These are phyloP conservation scores for Charaxes varanes DNA, from an alignment of 1,140 invertebrate species.

Conservation along the genomic window DNA sequence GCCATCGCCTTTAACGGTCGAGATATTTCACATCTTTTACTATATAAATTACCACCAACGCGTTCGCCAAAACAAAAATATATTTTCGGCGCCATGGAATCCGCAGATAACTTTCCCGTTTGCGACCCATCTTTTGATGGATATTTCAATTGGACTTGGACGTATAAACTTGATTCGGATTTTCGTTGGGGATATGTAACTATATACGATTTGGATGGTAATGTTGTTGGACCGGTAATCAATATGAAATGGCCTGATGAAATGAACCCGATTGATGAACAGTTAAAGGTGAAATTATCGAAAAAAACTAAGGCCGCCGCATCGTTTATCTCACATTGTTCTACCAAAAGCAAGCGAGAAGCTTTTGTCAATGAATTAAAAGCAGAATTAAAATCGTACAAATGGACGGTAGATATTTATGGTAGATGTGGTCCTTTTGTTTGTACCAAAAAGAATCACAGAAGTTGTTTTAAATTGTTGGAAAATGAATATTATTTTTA, in stretches of 20 bases:
- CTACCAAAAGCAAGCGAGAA: constrained; percentile 27
- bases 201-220: constrained; percentile 37
- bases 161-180: constrained; percentile 79
- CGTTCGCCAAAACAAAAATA: constrained; percentile 45
- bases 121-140: constrained; percentile 33
- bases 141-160: constrained; percentile 79
- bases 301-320: constrained; percentile 35
- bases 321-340: constrained; percentile 44
- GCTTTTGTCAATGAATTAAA: constrained; percentile 21
- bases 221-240: constrained; percentile 37
- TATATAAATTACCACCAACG: constrained; percentile 24
- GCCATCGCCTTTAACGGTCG: constrained; percentile 42
- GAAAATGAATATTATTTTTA: constrained; percentile 32
- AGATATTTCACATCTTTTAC: constrained; percentile 25
- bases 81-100: constrained; percentile 53
- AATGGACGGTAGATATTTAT: constrained; percentile 25
- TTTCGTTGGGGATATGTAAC: constrained; percentile 74
- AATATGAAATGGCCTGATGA: constrained; percentile 42
- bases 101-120: constrained; percentile 38
- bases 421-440: constrained; percentile 25
- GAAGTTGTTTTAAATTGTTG: constrained; percentile 23
- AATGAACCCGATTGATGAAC: constrained; percentile 36
- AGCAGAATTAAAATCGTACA: constrained; percentile 21
- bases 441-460: constrained; percentile 22
- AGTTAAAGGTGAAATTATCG: constrained; percentile 31